phyloP scores from a whole-genome alignment of 2,113 vertebrate species.

The Dipodomys stephensi region DNA sequence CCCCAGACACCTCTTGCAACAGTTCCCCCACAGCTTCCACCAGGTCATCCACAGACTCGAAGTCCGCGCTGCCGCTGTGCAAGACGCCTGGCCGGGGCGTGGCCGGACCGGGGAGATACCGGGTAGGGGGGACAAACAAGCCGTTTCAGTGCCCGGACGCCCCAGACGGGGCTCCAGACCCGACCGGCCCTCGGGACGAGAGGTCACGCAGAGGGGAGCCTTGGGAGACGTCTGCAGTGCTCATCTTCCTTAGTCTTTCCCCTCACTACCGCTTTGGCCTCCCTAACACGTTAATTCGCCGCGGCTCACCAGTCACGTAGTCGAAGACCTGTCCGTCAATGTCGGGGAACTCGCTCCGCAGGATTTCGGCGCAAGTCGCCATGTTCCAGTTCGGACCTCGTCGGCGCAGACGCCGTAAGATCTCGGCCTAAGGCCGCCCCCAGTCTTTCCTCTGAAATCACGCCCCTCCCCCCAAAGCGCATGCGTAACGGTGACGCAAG shows the following conservation, averaged over 20 bases:
- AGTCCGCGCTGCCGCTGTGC: conserved; percentile 92
- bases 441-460: neutral
- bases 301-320: conserved; percentile 93
- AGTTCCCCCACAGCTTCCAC: conserved; percentile 96
- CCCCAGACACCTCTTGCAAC: conserved; percentile 93
- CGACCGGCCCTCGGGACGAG: conserved; percentile 33
- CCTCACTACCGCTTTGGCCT: neutral
- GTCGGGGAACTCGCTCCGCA: conserved; percentile 96
- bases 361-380: conserved; percentile 96
- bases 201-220: conserved; percentile 67
- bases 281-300: neutral
- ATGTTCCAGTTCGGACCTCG: conserved; percentile 88
- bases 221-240: neutral
- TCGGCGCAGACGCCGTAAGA: conserved; percentile 72
- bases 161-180: neutral
- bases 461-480: conserved; percentile 24
- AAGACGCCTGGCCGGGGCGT: conserved; percentile 90
- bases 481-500: conserved; percentile 48
- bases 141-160: neutral
- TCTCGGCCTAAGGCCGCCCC: conserved; percentile 53
- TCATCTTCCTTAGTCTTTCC: neutral
- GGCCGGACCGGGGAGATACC: neutral
- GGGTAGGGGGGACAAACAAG: neutral
- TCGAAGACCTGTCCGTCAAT: conserved; percentile 95
- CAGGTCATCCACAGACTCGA: conserved; percentile 96